These are phyloP conservation scores for Drosophila miranda DNA, from an alignment of 1,140 invertebrate species.

Conservation along the genomic window DNA sequence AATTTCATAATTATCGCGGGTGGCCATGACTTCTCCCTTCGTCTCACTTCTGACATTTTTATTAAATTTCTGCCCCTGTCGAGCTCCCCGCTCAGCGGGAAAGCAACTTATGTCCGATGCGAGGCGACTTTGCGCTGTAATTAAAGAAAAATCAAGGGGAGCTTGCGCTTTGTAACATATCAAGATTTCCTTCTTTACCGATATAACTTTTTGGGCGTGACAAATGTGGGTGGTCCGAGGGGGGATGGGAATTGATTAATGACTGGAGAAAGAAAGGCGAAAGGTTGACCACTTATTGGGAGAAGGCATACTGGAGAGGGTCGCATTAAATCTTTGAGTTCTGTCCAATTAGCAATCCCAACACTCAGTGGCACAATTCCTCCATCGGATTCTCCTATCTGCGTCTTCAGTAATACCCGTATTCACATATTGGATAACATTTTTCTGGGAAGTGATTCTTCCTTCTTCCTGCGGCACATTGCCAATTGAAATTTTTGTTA, in stretches of 20 bases:
- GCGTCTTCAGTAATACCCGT: no score
- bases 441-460: background rate
- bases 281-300: constrained; percentile 22
- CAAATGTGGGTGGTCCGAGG: background rate
- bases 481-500: constrained; percentile 15
- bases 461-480: background rate
- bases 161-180: constrained; percentile 38
- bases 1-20: constrained; percentile 65
- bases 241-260: constrained; percentile 33
- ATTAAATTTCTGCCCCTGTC: constrained; percentile 52
- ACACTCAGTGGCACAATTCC: background rate
- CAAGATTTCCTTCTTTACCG: constrained; percentile 18
- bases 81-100: constrained; percentile 2
- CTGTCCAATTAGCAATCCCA: background rate
- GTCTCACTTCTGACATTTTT: constrained; percentile 65
- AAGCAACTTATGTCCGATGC: constrained; percentile 22
- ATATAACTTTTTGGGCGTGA: constrained; percentile 11
- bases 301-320: no score
- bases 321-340: no score
- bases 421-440: background rate
- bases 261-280: constrained; percentile 1
- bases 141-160: constrained; percentile 47
- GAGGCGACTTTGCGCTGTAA: constrained; percentile 37
- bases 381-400: background rate
- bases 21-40: constrained; percentile 18